phyloP scores from a whole-genome alignment of 2,888 invertebrate genomes.

The Ichneumoninae sp. region DNA sequence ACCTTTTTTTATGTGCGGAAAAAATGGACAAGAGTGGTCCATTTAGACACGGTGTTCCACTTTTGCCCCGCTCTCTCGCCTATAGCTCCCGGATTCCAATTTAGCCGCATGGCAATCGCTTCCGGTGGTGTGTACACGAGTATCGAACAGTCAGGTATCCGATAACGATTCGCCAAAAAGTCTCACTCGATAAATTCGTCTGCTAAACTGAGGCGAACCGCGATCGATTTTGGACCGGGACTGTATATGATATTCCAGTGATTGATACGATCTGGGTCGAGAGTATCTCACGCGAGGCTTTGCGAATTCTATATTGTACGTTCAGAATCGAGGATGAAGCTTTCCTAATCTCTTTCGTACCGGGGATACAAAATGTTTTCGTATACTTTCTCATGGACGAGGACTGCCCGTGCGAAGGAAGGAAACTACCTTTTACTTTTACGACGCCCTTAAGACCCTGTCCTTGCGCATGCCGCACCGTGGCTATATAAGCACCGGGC shows the following conservation, averaged over 20 bases:
- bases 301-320: not conserved
- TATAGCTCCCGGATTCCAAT: constrained; percentile 40
- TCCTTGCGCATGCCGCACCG: no score
- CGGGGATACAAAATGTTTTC: not conserved
- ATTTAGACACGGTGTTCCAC: not conserved
- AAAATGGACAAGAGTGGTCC: not conserved
- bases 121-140: not conserved
- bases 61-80: constrained; percentile 12
- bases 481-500: no score
- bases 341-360: not conserved
- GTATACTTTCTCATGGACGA: not conserved
- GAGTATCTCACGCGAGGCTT: not conserved
- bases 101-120: constrained; percentile 52
- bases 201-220: constrained; percentile 30
- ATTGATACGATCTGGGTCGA: not conserved
- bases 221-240: constrained; percentile 3
- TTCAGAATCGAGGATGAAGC: not conserved
- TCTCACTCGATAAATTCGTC: constrained; percentile 28
- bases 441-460: no score
- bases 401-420: no score
- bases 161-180: constrained; percentile 32
- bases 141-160: constrained; percentile 26
- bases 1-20: not conserved
- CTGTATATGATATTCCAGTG: not conserved
- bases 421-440: no score